Evolutionary conservation across 2,888 invertebrate species (phyloP), one percentile per base, ranked within the genome.

Genomic region (Rhopalosiphum nymphaeae): DNA sequence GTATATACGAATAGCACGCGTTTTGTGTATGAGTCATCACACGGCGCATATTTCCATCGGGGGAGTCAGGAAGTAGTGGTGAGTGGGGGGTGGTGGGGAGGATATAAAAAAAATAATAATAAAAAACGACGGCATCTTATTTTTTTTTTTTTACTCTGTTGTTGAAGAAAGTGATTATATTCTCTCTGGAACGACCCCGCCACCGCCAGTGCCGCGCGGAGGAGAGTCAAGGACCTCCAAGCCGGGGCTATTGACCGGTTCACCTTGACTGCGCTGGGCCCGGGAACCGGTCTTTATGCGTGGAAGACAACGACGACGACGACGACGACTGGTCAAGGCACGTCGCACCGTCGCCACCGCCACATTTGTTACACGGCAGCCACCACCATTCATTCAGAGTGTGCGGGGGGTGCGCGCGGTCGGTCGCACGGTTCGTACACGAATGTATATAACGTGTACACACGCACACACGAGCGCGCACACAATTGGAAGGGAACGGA

Each of bases 171-270:
- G 94, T 91, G 94, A 91, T 94, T 91, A 93, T 85, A 42, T 94
- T 91, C 94, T 85, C 91, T 94, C 67, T 53, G 78, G 92, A 89
- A 93, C 67, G 92, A 67, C 61, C 36, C 36, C 42, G 56, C 53
- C 85, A 21, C 89, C 89, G 3, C 56, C 56, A 36, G n/a, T 36
- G 36, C 36, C 49, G 29, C 26, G 29, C 89, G 42, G 89, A 44
- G 53, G 53, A 86, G 89, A 94, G 94, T 94, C 94, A 94, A 94
- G 91, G 94, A 94, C 90, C 94, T 86, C 94, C 42, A 61, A 16
- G 92, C 92, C 90, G 94, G 94, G 94, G 94, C 94, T 94, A 94
- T 94, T 94, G 94, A 94, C 94, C 94, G 94, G 94, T 94, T 94
- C 94, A 94, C 94, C 94, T 94, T 94, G 94, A 94, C 94, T 91